Base-by-base conservation (phyloP, 1,140 invertebrate genomes). In the Cryptotermes secundus region DNA sequence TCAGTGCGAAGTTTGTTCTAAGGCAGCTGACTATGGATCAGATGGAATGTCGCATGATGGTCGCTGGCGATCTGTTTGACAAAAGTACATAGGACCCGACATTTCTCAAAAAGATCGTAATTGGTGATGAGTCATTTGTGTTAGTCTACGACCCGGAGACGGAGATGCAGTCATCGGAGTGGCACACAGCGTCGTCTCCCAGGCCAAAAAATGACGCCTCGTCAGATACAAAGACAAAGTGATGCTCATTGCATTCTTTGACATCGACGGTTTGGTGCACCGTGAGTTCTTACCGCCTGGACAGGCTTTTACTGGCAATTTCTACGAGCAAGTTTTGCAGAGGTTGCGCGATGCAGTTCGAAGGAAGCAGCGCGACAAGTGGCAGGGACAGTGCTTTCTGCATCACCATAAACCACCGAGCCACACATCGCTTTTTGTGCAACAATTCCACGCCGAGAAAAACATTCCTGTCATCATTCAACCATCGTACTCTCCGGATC, bases 241-340 rank as follows among this genome's bases (percentile, higher is more conserved):
- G 22, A 88, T 88, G 87, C 84, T 88, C 59, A 87, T 88, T 87
- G 79, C 53, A 84, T 88, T 88, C 85, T 89, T 89, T 85, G 86
- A 88, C 82, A 80, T 38, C 34, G 84, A 84, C 53, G 87, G 86
- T 12, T 9, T 84, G 65, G 83, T 85, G 34, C 84, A 86, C 81
- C 59, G 80, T 79, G 81, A 84, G 81, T 84, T 84, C 81, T 80
- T 72, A 59, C 81, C 59, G 53, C n/a, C n/a, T n/a, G n/a, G n/a
- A n/a, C n/a, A n/a, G n/a, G n/a, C 36, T 81, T 83, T 80, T 72
- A 84, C 34, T 80, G 80, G 83, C 45, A 49, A 86, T 38, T 85
- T 79, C 83, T 84, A 84, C 81, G 81, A 38, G n/a, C n/a, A n/a
- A n/a, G n/a, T n/a, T n/a, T n/a, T n/a, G n/a, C n/a, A n/a, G n/a